A percentile compares a stretch with the other conserved stretches of the same genome.
These are phyloP conservation scores for Schizaphis graminum DNA, from an alignment of 2,888 invertebrate species.

Conservation along the genomic window DNA sequence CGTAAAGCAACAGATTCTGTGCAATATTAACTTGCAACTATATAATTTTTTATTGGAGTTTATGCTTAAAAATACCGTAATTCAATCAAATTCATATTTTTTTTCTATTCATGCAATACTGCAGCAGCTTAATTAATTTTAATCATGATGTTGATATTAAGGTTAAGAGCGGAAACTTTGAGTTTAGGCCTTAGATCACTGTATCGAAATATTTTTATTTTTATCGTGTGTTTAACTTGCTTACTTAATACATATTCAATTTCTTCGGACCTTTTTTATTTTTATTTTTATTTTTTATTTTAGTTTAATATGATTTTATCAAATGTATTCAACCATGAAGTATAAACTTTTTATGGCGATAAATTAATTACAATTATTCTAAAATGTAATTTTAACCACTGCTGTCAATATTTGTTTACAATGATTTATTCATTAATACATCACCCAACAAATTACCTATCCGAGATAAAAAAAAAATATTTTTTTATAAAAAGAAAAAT, in stretches of 20 bases:
- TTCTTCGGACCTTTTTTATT: not conserved
- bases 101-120: not conserved
- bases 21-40: not conserved
- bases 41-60: not conserved
- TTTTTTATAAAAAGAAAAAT: not conserved
- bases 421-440: slow-evolving; percentile 36
- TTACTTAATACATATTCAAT: slow-evolving; percentile 39
- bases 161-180: not conserved
- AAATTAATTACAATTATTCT: slow-evolving; percentile 11
- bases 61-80: not conserved
- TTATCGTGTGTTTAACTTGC: not conserved
- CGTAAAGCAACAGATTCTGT: not conserved
- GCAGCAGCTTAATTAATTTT: not conserved
- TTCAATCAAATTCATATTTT: not conserved
- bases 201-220: not conserved
- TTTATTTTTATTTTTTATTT: not conserved
- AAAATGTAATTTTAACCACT: not conserved
- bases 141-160: not conserved
- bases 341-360: not conserved
- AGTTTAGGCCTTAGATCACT: not conserved
- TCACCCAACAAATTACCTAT: not conserved
- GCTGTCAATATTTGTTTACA: slow-evolving; percentile 23
- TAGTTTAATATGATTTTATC: not conserved
- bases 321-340: not conserved
- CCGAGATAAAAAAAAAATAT: not conserved